A percentile compares a stretch with the other conserved stretches of the same genome.
Evolutionary conservation across 1,140 invertebrate species (phyloP).

Genomic region (Drosophila athabasca): DNA sequence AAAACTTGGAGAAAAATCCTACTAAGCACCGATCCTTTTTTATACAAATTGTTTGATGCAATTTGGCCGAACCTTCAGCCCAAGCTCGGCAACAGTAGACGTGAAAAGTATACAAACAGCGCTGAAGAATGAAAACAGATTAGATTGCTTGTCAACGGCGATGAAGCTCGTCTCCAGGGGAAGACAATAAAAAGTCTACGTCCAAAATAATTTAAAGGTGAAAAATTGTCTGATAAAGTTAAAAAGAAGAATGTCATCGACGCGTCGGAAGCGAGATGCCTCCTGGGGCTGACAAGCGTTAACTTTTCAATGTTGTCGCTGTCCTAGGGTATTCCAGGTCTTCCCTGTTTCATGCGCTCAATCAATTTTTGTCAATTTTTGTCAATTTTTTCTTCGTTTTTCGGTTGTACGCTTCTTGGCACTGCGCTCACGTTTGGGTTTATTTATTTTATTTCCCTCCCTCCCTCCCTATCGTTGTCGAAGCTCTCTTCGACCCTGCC

Average conservation of each 20-base stretch:
- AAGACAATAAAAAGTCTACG: constrained; percentile 47
- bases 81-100: constrained; percentile 3
- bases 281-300: constrained; percentile 47
- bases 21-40: no score
- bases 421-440: constrained; percentile 49
- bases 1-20: background rate
- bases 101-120: constrained; percentile 21
- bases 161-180: constrained; percentile 15
- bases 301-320: constrained; percentile 50
- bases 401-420: constrained; percentile 20
- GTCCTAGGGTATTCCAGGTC: background rate
- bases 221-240: constrained; percentile 60
- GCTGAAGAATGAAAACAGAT: constrained; percentile 38
- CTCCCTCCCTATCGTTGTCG: constrained; percentile 22
- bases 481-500: constrained; percentile 24
- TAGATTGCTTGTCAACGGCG: constrained; percentile 54
- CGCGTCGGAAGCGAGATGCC: constrained; percentile 3
- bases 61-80: constrained; percentile 15
- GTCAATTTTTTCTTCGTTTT: constrained; percentile 52
- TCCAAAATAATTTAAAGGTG: constrained; percentile 63
- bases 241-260: constrained; percentile 10
- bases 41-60: constrained; percentile 4
- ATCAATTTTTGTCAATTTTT: constrained; percentile 73
- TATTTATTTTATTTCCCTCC: constrained; percentile 57
- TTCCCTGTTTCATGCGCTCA: constrained; percentile 51